Evolutionary conservation across 35 echinoderm and acorn worm genomes (phyloP), one percentile per base, ranked within the genome.

Genomic region (Anneissia japonica): DNA sequence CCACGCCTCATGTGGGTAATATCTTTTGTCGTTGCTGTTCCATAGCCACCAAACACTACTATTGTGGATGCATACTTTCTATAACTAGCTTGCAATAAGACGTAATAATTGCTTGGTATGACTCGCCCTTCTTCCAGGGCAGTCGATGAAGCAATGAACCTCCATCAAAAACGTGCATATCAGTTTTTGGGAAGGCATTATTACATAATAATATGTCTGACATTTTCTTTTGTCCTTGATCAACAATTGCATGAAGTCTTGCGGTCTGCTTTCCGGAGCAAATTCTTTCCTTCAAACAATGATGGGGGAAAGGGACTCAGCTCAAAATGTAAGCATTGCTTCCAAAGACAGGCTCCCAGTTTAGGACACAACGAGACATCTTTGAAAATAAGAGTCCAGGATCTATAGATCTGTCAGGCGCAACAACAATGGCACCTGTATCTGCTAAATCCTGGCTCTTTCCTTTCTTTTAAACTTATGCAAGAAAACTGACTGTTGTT

Each of bases 371-470:
- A 28, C n/a, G 23, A 92, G 4, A 38, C 87, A 83, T 40, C 85
- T n/a, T 36, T 92, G 84, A n/a, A 35, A 92, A 92, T 6, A 92
- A 37, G 19, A 87, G 64, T 13, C 46, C 37, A 10, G 90, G 80
- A 43, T 92, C 85, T 37, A 92, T 92, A 3, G 84, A 74, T 73
- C 28, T 30, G 26, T 90, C 89, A 26, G 37, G 37, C 46, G 84
- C 74, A 29, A 87, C 43, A n/a, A 72, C 82, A 14, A 83, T 51
- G 28, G 37, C 55, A 16, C 9, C 35, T 0, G 38, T 28, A 82
- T 38, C 19, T 35, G 34, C 85, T 77, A 92, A 38, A 38, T 87
- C 41, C 46, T 77, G 11, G 37, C 88, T 35, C 35, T 34, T 12
- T 28, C 31, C 23, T 92, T 87, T 10, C 85, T 38, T 56, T 83